phyloP scores from a whole-genome alignment of 2,113 vertebrate species.

The Ivindomyrus marchei region DNA sequence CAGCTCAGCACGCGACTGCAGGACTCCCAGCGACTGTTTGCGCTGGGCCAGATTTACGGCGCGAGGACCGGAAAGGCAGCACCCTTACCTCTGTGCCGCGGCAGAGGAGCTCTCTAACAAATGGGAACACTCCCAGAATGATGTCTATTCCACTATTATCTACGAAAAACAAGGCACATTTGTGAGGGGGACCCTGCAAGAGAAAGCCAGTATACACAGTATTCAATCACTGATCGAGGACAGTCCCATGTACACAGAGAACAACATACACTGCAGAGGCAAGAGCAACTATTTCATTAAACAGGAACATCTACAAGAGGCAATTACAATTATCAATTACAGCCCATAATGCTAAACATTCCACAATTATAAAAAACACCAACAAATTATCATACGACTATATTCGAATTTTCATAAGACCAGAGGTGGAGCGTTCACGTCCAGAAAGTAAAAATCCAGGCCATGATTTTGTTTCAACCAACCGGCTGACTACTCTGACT shows the following conservation, averaged over 20 bases:
- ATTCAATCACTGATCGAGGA: constrained; percentile 48
- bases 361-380: background rate
- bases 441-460: too few species aligned
- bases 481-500: too few species aligned
- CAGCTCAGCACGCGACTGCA: background rate
- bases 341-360: background rate
- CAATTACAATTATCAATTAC: background rate
- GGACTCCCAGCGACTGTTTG: too few species aligned
- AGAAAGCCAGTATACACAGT: constrained; percentile 64
- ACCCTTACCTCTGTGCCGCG: constrained; percentile 86
- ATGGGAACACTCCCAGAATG: constrained; percentile 97
- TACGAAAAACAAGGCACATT: constrained; percentile 99
- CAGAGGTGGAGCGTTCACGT: too few species aligned
- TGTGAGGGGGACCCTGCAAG: constrained; percentile 96
- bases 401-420: background rate
- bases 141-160: constrained; percentile 99
- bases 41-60: background rate
- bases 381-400: background rate
- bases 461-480: too few species aligned
- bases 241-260: background rate
- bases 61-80: background rate
- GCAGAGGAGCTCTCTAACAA: constrained; percentile 93
- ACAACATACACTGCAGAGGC: background rate
- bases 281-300: background rate
- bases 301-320: background rate